phyloP scores from a whole-genome alignment of 2,888 invertebrate genomes.

The Stenurella melanura region DNA sequence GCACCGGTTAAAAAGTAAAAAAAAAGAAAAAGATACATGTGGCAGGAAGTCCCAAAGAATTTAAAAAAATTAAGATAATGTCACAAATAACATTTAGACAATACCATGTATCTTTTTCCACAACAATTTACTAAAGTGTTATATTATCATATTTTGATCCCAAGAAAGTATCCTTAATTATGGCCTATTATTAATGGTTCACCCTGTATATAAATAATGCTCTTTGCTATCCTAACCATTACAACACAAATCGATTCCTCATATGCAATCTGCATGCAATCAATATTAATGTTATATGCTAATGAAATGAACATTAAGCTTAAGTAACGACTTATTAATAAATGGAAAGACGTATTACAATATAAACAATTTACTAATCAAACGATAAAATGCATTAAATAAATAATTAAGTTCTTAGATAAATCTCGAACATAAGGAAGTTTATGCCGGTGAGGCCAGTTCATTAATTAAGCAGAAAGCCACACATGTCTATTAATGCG shows the following conservation, averaged over 20 bases:
- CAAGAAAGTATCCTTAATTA: too few species aligned
- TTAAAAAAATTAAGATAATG: too few species aligned
- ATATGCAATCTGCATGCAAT: slow-evolving; percentile 4
- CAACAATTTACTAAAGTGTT: too few species aligned
- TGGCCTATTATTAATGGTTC: too few species aligned
- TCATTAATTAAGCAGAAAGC: slow-evolving; percentile 4
- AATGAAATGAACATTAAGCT: background rate
- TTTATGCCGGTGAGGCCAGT: background rate
- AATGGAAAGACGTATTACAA: slow-evolving; percentile 1
- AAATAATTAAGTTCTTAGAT: slow-evolving; percentile 1
- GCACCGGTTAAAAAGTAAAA: too few species aligned
- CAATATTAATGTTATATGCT: slow-evolving; percentile 4
- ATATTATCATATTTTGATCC: too few species aligned
- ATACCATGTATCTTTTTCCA: too few species aligned
- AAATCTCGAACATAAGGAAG: background rate
- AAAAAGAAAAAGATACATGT: too few species aligned
- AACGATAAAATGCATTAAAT: background rate
- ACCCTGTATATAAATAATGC: too few species aligned
- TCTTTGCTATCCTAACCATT: background rate
- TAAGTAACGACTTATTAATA: background rate
- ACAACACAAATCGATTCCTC: slow-evolving; percentile 6
- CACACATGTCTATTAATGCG: background rate
- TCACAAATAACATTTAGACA: too few species aligned
- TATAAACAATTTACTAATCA: background rate
- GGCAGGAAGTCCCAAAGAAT: too few species aligned